Conservation (phyloP, 2,113 vertebrate genomes). For the Cyanocitta stelleri region DNA sequence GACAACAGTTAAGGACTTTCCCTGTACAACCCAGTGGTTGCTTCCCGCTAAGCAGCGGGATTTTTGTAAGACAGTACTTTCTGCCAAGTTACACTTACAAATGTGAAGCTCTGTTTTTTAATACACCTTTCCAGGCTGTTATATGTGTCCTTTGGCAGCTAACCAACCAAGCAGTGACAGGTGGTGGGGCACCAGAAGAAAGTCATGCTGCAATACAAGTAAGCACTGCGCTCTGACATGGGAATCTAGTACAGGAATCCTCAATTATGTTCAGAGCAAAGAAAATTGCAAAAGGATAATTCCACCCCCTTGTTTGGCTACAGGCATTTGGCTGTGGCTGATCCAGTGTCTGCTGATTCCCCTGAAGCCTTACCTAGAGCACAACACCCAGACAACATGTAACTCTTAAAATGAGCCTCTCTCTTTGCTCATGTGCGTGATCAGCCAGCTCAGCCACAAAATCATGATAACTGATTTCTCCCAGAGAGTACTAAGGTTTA, state of each 20-base stretch:
- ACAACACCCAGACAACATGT: background rate
- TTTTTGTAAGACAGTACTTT: background rate
- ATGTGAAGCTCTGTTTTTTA: background rate
- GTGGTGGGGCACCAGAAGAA: background rate
- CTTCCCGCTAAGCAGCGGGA: accelerated
- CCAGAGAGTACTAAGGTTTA: background rate
- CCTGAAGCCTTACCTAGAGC: background rate
- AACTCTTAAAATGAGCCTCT: accelerated
- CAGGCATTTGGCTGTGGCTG: background rate
- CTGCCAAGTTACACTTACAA: background rate
- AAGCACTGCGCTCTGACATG: accelerated
- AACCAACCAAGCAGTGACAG: background rate
- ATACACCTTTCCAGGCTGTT: background rate
- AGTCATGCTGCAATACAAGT: background rate
- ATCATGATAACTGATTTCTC: background rate
- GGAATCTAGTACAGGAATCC: background rate
- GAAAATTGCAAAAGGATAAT: background rate
- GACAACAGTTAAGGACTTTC: background rate
- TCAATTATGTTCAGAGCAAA: background rate
- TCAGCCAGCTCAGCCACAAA: background rate
- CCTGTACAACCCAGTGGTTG: background rate
- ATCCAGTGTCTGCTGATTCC: background rate
- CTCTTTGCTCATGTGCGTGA: accelerated
- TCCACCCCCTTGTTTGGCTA: background rate
- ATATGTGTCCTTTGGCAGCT: background rate